phyloP scores from a whole-genome alignment of 2,888 invertebrate genomes.

The Melikaiella ostensackeni region DNA sequence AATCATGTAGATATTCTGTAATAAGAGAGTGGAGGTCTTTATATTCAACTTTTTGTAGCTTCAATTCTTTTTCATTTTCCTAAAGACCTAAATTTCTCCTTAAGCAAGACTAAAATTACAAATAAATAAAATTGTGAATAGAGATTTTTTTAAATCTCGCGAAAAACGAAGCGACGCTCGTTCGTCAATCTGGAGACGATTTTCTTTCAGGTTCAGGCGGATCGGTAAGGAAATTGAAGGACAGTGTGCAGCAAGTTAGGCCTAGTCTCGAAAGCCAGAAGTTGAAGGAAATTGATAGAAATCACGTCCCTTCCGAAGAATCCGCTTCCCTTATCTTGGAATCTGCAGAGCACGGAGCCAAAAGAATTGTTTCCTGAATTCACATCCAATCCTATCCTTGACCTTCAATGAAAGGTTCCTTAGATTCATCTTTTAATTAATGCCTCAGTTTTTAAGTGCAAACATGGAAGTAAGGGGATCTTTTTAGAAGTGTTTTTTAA shows the following conservation, averaged over 20 bases:
- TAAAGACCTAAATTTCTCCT: constrained; percentile 33
- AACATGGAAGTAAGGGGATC: neutral
- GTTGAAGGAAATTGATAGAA: constrained; percentile 29
- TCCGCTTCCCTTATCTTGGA: constrained; percentile 40
- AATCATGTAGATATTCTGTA: constrained; percentile 47
- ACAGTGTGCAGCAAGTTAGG: constrained; percentile 42
- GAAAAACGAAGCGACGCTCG: neutral
- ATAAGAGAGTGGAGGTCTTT: constrained; percentile 53
- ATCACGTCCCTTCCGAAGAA: neutral
- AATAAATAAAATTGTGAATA: neutral
- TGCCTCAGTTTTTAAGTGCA: neutral
- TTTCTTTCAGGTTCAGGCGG: constrained; percentile 52
- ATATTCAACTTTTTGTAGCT: constrained; percentile 43
- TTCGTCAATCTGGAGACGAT: constrained; percentile 46
- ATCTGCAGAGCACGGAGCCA: constrained; percentile 39
- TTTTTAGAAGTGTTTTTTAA: neutral
- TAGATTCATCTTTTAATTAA: neutral
- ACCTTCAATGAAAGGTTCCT: neutral
- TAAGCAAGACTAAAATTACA: constrained; percentile 17
- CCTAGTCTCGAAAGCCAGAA: constrained; percentile 44
- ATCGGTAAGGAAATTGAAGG: constrained; percentile 46
- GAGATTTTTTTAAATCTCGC: constrained; percentile 1
- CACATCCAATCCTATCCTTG: neutral
- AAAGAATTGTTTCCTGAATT: constrained; percentile 40
- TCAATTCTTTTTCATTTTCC: constrained; percentile 36